These are phyloP conservation scores for Bubo blakistoni DNA, from an alignment of 2,113 vertebrate species.

Conservation along the genomic window DNA sequence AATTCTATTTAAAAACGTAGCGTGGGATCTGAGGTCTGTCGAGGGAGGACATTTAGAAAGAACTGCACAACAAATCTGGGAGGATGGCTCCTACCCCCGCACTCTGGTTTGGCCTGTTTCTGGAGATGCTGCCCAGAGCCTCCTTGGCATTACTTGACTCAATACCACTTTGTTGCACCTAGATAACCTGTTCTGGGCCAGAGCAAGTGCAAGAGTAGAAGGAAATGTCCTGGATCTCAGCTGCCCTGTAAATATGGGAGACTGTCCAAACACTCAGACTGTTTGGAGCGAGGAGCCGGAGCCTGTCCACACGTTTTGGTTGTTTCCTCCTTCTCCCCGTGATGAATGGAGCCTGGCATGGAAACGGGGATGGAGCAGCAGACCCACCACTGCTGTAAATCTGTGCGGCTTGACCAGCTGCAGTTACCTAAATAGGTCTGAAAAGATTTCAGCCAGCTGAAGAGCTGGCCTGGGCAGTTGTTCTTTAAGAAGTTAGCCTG, in stretches of 20 bases:
- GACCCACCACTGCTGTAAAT: background rate
- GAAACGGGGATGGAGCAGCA: background rate
- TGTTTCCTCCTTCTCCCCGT: background rate
- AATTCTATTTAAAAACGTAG: background rate
- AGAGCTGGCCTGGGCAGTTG: background rate
- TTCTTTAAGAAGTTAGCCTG: background rate
- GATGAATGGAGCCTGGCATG: background rate
- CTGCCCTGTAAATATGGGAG: background rate
- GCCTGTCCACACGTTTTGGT: background rate
- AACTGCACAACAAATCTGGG: background rate
- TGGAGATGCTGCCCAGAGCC: background rate
- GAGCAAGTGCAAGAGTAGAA: background rate
- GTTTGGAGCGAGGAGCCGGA: background rate
- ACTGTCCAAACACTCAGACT: background rate
- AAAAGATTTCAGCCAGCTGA: background rate
- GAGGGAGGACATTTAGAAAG: background rate
- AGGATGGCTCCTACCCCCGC: background rate
- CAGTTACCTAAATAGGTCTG: background rate
- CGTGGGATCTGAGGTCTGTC: background rate
- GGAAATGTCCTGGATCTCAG: background rate
- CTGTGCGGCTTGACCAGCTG: fast-evolving
- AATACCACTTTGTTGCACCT: background rate
- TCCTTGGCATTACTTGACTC: background rate
- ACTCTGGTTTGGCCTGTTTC: fast-evolving
- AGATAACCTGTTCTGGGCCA: background rate